Evolutionary conservation across 35 echinoderm and acorn worm species (phyloP), one percentile per base, ranked within the genome.

Genomic region (Ophiothrix spiculata): DNA sequence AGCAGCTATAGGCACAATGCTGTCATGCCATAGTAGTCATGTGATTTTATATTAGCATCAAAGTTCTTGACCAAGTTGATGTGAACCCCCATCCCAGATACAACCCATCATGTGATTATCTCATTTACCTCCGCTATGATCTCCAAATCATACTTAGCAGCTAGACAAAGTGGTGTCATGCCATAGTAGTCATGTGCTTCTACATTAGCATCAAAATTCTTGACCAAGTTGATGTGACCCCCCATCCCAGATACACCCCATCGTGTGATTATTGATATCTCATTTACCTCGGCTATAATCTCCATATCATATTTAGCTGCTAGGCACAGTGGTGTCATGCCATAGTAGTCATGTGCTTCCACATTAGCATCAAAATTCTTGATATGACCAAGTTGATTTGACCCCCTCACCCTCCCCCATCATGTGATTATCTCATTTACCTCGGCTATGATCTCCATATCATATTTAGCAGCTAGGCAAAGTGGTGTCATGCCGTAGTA

Each of bases 131-230:
- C 95, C 23, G 41, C 64, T 63, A 98, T 69, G 40, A 88, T 69
- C 31, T 91, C 89, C 34, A 86, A 32, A 0, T 86, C 96, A 46
- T 74, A 46, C 76, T 92, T 74, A 21, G 96, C 89, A 17, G 96
- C 96, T 33, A 99, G 56, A 87, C 92, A 94, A 1, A 99, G 83
- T 15, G 96, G 86, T 14, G 92, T 94, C 91, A 99, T 87, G 36
- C 96, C 96, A 63, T 87, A 85, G 16, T 81, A 75, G 46, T 99
- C 86, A 8, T 42, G 45, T 13, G 91, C 85, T 79, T 99, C 92
- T 0, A 94, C 77, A 77, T 99, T 81, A 73, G 96, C 96, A 63
- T 86, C 88, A 46, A 89, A 90, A 32, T 92, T 74, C 29, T 91
- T 56, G 32, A 99, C 96, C 3, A 99, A 83, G 36, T 88, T 91